Percentiles rank a stretch among this genome's conserved stretches.
These are phyloP conservation scores for Pimephales promelas DNA, from an alignment of 2,113 vertebrate species.

Conservation along the genomic window DNA sequence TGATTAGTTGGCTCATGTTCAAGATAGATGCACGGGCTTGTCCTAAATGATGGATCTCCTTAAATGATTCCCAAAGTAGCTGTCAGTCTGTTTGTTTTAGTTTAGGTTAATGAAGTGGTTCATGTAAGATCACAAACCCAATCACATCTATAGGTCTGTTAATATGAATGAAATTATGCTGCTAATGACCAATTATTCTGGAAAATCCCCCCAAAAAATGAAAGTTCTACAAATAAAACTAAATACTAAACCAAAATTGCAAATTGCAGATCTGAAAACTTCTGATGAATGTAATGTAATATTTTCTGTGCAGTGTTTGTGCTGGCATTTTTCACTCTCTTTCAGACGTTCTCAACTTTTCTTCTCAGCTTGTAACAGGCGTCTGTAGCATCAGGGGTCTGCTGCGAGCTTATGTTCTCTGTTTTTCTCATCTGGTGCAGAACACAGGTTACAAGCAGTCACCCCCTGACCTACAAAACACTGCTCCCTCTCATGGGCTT, in stretches of 20 bases:
- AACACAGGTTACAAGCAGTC: slow-evolving; percentile 56
- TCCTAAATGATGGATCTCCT: background rate
- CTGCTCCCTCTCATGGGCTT: slow-evolving; percentile 9
- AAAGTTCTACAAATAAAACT: background rate
- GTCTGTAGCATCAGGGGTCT: slow-evolving; percentile 36
- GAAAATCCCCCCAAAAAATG: too few relatives aligned
- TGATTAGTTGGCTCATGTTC: slow-evolving; percentile 5
- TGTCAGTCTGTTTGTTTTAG: slow-evolving; percentile 3
- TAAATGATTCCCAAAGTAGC: background rate
- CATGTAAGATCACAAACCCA: slow-evolving; percentile 6
- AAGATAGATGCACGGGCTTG: slow-evolving; percentile 24
- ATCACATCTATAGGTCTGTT: background rate
- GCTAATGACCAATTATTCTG: background rate
- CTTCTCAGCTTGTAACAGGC: slow-evolving; percentile 33
- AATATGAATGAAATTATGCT: background rate
- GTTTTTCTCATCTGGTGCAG: slow-evolving; percentile 64
- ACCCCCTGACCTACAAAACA: slow-evolving; percentile 30
- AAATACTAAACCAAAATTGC: background rate
- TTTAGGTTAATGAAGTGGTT: background rate
- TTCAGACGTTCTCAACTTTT: background rate
- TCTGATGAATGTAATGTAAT: background rate
- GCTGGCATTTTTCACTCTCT: slow-evolving; percentile 7
- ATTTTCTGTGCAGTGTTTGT: background rate
- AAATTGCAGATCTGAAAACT: background rate
- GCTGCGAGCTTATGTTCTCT: slow-evolving; percentile 46